Evolutionary conservation across 1,140 invertebrate species (phyloP), one percentile per base, ranked within the genome.

Genomic region (Gonatopus flavifemur): DNA sequence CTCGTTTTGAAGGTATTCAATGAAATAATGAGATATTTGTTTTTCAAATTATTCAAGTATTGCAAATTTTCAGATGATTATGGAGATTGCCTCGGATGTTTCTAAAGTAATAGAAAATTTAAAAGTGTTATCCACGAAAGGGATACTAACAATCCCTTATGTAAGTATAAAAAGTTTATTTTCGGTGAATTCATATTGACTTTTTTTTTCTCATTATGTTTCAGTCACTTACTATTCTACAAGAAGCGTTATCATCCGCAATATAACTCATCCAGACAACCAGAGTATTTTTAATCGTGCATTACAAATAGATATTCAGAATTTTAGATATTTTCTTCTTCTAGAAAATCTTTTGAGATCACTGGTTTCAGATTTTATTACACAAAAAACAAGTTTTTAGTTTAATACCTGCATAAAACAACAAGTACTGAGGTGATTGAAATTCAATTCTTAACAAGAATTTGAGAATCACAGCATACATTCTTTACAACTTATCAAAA

Each of bases 1-100:
- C 49, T 47, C 21, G 46, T 62, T 39, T 20, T 69, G 28, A 35
- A 62, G 48, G 70, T 72, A 58, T 7, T 20, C 16, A 2, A 12
- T 19, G 18, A 36, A 20, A 15, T 18, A 20, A 21, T 42, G 3
- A 21, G 13, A 38, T 19, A 30, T 21, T 12, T 21, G n/a, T 38
- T 42, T 19, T 40, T 44, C 13, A 15, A 40, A 16, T 49, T 37
- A 19, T 43, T 39, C 42, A 38, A 25, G 18, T 10, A 40, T 31
- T 46, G 22, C 25, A 20, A 28, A 46, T 22, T 51, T 54, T 38
- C 21, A 60, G 57, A 36, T n/a, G 25, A 44, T 55, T 30, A 50
- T 50, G 16, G 33, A 41, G 13, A 24, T 36, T 1, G n/a, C n/a
- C n/a, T 49, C 2, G 10, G 36, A 55, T 21, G 30, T 60, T 4